These are phyloP conservation scores for Thecophora atra DNA, from an alignment of 2,888 invertebrate species.

Conservation along the genomic window DNA sequence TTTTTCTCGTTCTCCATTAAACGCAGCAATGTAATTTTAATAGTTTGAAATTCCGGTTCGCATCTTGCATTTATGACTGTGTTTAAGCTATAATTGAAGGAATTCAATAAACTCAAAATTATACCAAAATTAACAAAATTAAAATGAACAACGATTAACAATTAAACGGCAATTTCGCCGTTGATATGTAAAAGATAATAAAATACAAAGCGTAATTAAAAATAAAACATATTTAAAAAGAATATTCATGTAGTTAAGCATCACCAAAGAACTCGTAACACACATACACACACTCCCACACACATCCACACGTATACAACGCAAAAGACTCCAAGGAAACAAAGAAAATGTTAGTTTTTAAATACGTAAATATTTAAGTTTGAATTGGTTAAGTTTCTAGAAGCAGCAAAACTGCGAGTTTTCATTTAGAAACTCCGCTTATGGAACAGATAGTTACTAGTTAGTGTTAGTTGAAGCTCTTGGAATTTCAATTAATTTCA, in stretches of 20 bases:
- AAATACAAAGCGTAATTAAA: too few species aligned
- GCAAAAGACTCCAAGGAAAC: background rate
- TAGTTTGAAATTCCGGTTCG: too few species aligned
- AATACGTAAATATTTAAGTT: background rate
- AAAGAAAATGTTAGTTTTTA: background rate
- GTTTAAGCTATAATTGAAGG: too few species aligned
- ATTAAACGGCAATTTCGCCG: too few species aligned
- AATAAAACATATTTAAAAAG: too few species aligned
- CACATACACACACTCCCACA: constrained; percentile 4
- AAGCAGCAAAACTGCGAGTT: background rate
- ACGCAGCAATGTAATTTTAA: too few species aligned
- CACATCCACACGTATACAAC: background rate
- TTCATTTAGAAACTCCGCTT: background rate
- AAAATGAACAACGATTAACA: background rate
- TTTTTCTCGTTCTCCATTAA: too few species aligned
- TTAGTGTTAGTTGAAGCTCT: background rate
- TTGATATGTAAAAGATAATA: too few species aligned
- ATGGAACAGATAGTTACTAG: constrained; percentile 16
- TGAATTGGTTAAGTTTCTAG: background rate
- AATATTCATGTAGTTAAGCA: too few species aligned
- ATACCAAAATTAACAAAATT: too few species aligned
- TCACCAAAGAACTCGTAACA: background rate
- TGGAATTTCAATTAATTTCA: background rate
- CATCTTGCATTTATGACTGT: too few species aligned
- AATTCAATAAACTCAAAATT: background rate